These are phyloP conservation scores for Apamea monoglypha DNA, from an alignment of 2,888 invertebrate genomes.

Conservation along the genomic window DNA sequence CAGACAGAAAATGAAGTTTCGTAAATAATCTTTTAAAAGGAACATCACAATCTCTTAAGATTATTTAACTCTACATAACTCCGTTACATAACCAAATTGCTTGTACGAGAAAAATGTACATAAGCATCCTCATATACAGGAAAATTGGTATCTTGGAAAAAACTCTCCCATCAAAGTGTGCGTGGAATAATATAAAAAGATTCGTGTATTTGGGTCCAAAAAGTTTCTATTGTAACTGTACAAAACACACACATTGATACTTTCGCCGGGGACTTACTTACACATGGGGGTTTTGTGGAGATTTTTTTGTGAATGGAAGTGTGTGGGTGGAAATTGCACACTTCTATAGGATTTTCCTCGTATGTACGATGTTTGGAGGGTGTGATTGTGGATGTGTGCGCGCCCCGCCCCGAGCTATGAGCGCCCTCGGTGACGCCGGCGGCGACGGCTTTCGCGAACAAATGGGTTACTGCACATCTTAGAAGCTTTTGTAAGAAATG, in stretches of 20 bases:
- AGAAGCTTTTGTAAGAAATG: slow-evolving; percentile 1
- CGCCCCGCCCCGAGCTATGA: slow-evolving; percentile 84
- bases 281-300: slow-evolving; percentile 35
- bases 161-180: slow-evolving; percentile 35
- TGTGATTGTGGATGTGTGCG: slow-evolving; percentile 72
- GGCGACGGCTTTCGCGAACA: slow-evolving; percentile 68
- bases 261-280: slow-evolving; percentile 7
- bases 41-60: slow-evolving; percentile 23
- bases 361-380: slow-evolving; percentile 51
- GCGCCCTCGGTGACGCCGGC: slow-evolving; percentile 81
- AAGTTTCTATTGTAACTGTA: slow-evolving; percentile 51
- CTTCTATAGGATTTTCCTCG: slow-evolving; percentile 61
- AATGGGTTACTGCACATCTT: slow-evolving; percentile 70
- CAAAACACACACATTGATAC: slow-evolving; percentile 36
- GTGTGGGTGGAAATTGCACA: slow-evolving; percentile 32
- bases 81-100: slow-evolving; percentile 46
- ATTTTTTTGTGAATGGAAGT: slow-evolving; percentile 25
- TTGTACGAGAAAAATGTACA: slow-evolving; percentile 28
- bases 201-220: slow-evolving; percentile 55
- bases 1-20: not conserved
- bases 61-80: slow-evolving; percentile 31
- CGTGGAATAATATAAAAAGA: slow-evolving; percentile 52
- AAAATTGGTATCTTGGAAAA: slow-evolving; percentile 49
- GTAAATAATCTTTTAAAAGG: not conserved
- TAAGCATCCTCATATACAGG: slow-evolving; percentile 14